These are phyloP conservation scores for Hirtodrosophila duncani DNA, from an alignment of 2,888 invertebrate species.

Conservation along the genomic window DNA sequence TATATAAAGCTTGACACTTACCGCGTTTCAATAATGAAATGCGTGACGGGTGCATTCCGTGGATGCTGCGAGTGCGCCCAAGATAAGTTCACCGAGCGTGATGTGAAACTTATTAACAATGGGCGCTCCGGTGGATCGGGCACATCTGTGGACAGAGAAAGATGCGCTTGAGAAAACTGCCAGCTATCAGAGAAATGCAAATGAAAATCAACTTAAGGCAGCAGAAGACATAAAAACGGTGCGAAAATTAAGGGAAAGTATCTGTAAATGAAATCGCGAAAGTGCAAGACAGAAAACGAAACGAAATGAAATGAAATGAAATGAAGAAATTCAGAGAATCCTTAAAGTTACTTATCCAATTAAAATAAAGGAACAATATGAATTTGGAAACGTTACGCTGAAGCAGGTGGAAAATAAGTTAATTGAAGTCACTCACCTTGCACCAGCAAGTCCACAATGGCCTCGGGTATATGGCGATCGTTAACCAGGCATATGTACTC, in stretches of 20 bases:
- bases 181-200: constrained; percentile 62
- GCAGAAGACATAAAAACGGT: constrained; percentile 20
- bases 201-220: constrained; percentile 58
- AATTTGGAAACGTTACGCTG: not conserved
- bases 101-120: constrained; percentile 85
- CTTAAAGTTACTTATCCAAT: not conserved
- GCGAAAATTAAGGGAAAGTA: constrained; percentile 21
- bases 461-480: constrained; percentile 83
- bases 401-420: not conserved
- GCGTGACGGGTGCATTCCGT: constrained; percentile 84
- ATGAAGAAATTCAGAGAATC: not conserved
- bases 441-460: constrained; percentile 83
- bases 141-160: constrained; percentile 80
- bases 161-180: constrained; percentile 39
- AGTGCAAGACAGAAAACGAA: constrained; percentile 1
- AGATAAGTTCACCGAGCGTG: constrained; percentile 85
- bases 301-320: constrained; percentile 25
- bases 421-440: constrained; percentile 80
- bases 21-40: constrained; percentile 87
- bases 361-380: not conserved
- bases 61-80: constrained; percentile 86
- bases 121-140: constrained; percentile 86
- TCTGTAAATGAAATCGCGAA: constrained; percentile 42
- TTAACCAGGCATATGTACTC: constrained; percentile 85
- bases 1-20: constrained; percentile 78